A percentile compares a stretch with the other conserved stretches of the same genome.
Conservation (phyloP, 2,797 vertebrate species). For the Kryptolebias ocellatus region DNA sequence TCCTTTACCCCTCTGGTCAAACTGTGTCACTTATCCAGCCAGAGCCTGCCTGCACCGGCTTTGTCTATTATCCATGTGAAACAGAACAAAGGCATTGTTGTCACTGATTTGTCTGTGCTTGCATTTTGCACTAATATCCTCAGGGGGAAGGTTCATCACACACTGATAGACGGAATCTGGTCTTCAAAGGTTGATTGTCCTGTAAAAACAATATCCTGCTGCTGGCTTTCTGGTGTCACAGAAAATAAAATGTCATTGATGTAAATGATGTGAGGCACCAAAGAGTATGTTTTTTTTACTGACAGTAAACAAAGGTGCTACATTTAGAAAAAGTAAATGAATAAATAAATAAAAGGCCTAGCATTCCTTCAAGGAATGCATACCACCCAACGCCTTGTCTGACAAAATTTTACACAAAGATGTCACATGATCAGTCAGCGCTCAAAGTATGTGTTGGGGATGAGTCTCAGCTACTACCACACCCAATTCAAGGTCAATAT, state of each 20-base stretch:
- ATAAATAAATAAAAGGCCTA: too few species aligned
- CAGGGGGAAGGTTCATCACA: not conserved
- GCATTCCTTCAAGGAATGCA: too few species aligned
- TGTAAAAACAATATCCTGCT: not conserved
- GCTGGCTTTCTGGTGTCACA: not conserved
- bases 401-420: too few species aligned
- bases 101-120: not conserved
- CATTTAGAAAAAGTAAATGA: not conserved
- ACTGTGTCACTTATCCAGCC: not conserved
- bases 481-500: too few species aligned
- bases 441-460: too few species aligned
- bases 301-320: not conserved
- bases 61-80: not conserved
- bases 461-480: too few species aligned
- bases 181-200: not conserved
- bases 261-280: not conserved
- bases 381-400: too few species aligned
- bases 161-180: not conserved
- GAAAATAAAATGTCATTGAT: not conserved
- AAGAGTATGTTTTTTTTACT: not conserved
- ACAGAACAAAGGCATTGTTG: conserved; percentile 14
- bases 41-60: not conserved
- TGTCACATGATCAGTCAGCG: too few species aligned
- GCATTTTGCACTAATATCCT: not conserved
- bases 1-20: not conserved